Evolutionary conservation across 2,113 vertebrate genomes (phyloP).

Genomic region (Siniperca chuatsi): DNA sequence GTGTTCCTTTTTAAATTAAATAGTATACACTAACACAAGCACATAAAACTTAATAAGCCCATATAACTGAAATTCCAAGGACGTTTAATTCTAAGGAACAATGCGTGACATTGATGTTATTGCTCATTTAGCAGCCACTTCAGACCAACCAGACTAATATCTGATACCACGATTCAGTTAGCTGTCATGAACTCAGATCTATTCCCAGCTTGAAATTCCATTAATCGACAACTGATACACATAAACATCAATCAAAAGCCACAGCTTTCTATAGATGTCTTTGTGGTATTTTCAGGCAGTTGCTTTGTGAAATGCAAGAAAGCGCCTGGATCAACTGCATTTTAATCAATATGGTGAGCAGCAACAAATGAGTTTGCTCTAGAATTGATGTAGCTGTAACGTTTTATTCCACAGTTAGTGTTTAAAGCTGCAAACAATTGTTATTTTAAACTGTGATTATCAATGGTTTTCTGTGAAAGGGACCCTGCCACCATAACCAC

Average conservation of each 20-base stretch:
- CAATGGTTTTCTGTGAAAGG: not conserved
- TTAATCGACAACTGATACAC: slow-evolving; percentile 12
- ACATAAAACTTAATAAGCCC: slow-evolving; percentile 15
- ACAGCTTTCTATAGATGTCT: not conserved
- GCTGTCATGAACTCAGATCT: slow-evolving; percentile 3
- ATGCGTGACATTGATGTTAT: slow-evolving; percentile 5
- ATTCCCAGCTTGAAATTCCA: slow-evolving; percentile 17
- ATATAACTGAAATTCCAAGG: slow-evolving; percentile 20
- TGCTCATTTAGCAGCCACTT: slow-evolving; percentile 17
- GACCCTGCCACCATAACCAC: not conserved
- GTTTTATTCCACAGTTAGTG: slow-evolving; percentile 18
- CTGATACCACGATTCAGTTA: slow-evolving; percentile 3
- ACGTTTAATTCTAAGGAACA: not conserved
- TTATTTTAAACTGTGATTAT: slow-evolving; percentile 17
- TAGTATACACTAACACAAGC: not conserved
- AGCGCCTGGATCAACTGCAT: slow-evolving; percentile 23
- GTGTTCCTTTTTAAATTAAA: slow-evolving; percentile 19
- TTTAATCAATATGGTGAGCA: slow-evolving; percentile 41
- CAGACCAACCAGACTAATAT: not conserved
- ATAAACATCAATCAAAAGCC: slow-evolving; percentile 20
- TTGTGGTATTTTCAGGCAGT: not conserved
- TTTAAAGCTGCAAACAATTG: slow-evolving; percentile 8
- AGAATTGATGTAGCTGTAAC: not conserved
- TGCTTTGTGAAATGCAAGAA: slow-evolving; percentile 40
- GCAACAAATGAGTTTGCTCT: slow-evolving; percentile 25